Percentiles rank a stretch among this genome's conserved stretches.
Evolutionary conservation across 2,113 vertebrate genomes (phyloP).

Genomic region (Microtus pennsylvanicus): DNA sequence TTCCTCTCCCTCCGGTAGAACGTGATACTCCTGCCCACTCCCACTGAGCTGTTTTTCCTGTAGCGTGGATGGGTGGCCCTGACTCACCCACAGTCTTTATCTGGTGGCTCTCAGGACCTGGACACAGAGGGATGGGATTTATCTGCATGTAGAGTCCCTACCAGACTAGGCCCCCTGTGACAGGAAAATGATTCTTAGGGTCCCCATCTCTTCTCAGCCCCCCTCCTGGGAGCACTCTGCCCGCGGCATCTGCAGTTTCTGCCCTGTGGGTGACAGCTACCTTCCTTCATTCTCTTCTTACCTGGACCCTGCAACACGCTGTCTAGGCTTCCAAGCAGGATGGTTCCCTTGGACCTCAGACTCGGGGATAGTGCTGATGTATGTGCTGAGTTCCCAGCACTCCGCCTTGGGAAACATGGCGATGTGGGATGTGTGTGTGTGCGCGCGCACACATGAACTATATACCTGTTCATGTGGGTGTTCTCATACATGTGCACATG

Average conservation of each 20-base stretch:
- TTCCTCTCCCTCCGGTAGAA: background rate
- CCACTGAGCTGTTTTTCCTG: conserved; percentile 29
- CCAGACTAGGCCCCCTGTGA: background rate
- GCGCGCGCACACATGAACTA: too few relatives aligned
- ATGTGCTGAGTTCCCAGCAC: background rate
- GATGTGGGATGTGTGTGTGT: background rate
- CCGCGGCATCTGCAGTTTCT: background rate
- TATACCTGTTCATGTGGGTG: background rate
- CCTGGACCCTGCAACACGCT: rapidly evolving
- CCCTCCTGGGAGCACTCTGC: background rate
- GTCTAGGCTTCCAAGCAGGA: background rate
- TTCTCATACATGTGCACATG: background rate
- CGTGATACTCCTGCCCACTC: background rate
- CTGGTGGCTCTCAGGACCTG: background rate
- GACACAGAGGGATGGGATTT: background rate
- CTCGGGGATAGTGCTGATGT: background rate
- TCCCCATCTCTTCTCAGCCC: background rate
- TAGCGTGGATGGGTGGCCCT: background rate
- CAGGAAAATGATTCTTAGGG: background rate
- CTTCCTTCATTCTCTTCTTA: background rate
- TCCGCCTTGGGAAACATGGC: background rate
- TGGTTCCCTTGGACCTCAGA: too few relatives aligned
- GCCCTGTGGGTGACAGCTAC: background rate
- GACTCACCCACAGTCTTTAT: background rate
- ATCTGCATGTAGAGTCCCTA: rapidly evolving